Evolutionary conservation across 2,888 invertebrate genomes (phyloP).

Genomic region (Leptinotarsa tumamoca): DNA sequence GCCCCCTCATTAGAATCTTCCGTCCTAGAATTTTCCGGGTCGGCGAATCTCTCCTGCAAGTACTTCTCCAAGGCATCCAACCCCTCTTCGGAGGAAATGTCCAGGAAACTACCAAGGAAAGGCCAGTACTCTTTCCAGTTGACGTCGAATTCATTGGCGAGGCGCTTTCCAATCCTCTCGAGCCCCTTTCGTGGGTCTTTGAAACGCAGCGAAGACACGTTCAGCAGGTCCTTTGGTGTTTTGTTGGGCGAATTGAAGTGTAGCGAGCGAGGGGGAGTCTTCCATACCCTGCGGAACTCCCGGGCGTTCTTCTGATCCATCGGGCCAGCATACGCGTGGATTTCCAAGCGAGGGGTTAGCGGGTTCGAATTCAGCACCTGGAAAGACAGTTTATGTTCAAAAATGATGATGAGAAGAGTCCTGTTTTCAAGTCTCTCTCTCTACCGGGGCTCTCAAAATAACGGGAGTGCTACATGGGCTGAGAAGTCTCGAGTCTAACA

Average conservation of each 20-base stretch:
- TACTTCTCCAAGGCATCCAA: slow-evolving; percentile 80
- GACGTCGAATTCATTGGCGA: slow-evolving; percentile 79
- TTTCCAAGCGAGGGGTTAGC: slow-evolving; percentile 78
- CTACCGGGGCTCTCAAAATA: no score
- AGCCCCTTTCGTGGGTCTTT: slow-evolving; percentile 87
- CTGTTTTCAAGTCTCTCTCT: no score
- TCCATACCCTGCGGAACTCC: slow-evolving; percentile 82
- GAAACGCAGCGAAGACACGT: slow-evolving; percentile 54
- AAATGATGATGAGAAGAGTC: neutral
- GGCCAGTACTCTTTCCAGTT: slow-evolving; percentile 95
- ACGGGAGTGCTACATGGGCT: no score
- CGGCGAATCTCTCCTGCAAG: slow-evolving; percentile 65
- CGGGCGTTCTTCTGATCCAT: slow-evolving; percentile 83
- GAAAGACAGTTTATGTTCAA: slow-evolving; percentile 22
- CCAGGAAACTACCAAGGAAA: slow-evolving; percentile 84
- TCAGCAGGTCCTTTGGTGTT: slow-evolving; percentile 35
- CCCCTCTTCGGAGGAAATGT: slow-evolving; percentile 81
- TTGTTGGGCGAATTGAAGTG: slow-evolving; percentile 48
- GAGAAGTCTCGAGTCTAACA: no score
- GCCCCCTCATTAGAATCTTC: slow-evolving; percentile 40
- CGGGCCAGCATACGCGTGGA: slow-evolving; percentile 91
- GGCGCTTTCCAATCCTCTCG: slow-evolving; percentile 83
- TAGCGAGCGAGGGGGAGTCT: slow-evolving; percentile 78
- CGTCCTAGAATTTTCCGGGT: slow-evolving; percentile 35
- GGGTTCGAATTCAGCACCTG: slow-evolving; percentile 76